Conservation (phyloP, 2,113 vertebrate species). For the Phaethornis superciliosus region DNA sequence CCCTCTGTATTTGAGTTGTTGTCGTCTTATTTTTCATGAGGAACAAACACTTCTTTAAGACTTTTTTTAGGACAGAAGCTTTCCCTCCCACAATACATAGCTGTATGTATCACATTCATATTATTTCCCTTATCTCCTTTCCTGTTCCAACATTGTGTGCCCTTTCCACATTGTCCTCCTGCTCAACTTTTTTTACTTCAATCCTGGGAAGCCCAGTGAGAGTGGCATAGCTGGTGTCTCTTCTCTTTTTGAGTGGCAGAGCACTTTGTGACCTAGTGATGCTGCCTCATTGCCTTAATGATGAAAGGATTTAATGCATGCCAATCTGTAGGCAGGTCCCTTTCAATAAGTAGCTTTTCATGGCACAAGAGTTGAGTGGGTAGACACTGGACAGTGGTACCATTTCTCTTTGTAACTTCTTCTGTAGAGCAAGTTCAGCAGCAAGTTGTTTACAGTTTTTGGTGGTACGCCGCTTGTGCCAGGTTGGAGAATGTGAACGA, state of each 20-base stretch:
- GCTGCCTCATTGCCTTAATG: not conserved
- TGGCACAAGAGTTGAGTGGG: not conserved
- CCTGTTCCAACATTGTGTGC: not conserved
- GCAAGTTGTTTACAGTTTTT: not conserved
- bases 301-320: not conserved
- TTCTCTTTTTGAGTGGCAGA: not conserved
- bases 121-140: not conserved
- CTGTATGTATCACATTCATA: not conserved
- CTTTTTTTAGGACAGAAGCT: not conserved
- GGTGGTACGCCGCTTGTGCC: not conserved
- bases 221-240: not conserved
- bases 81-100: not conserved
- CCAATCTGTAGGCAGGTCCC: not conserved
- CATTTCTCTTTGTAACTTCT: not conserved
- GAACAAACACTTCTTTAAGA: not conserved
- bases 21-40: not conserved
- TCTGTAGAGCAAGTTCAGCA: not conserved
- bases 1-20: not conserved
- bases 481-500: not conserved
- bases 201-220: not conserved
- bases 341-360: not conserved
- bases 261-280: not conserved
- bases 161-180: not conserved
- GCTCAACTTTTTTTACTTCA: not conserved
- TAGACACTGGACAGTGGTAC: not conserved